Base-by-base conservation (phyloP, 2,888 invertebrate species). In the Pseudolycoriella hygida region DNA sequence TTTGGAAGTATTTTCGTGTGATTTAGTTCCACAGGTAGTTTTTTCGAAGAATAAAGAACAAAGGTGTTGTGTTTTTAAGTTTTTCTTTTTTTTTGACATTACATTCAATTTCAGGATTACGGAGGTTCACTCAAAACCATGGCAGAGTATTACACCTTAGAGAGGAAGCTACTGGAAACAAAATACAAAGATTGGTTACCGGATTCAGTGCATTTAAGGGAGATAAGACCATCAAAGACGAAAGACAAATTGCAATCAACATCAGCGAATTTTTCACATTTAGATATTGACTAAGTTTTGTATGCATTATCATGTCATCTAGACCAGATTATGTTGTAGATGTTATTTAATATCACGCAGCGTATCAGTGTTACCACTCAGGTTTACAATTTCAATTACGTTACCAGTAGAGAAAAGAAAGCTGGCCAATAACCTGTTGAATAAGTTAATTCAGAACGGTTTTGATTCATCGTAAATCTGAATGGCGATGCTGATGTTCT, bases 141-240 rank as follows among this genome's bases (percentile, higher is more conserved):
- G 0, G 70, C 71, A 42, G 61, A 67, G 46, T 61, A 74, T n/a
- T 67, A 76, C 44, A 71, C 71, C 49, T 69, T 69, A 50, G 72
- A 74, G 43, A 66, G 72, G 5, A 67, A 67, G 48, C 62, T 68
- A 17, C 67, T 77, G 66, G 69, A 73, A 50, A 65, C 67, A 10
- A 72, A 72, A 49, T 78, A 77, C 53, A 64, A 65, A 40, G 69
- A 72, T 14, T 79, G 78, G 77, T 52, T 78, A 52, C 65, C 71
- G 39, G 77, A 78, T 51, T 66, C 71, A 0, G 73, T 70, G 49
- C 64, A 67, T 3, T 72, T 73, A 49, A 72, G 70, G 50, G 70
- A 70, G 44, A 40, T 49, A 47, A 49, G 50, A 47, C 53, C 52
- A 17, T 68, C 68, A 50, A 68, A 68, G n/a, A 46, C 68, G 68